These are phyloP conservation scores for Ptychadena robeensis DNA, from an alignment of 2,797 vertebrate genomes.

Conservation along the genomic window DNA sequence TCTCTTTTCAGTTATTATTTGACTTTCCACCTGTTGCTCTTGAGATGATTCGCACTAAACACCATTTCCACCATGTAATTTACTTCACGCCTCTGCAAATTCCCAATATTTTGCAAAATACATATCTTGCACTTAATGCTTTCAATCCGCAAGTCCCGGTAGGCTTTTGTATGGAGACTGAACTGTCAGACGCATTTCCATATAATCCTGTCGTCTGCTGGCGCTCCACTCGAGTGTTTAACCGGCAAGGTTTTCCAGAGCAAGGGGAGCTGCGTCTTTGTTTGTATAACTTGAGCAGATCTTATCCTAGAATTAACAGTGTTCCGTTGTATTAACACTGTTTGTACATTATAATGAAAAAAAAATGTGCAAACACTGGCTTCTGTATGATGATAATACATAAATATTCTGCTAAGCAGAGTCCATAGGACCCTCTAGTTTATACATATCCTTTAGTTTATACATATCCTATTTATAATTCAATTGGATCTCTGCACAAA, in stretches of 20 bases:
- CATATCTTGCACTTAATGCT: constrained; percentile 21
- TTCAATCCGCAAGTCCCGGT: constrained; percentile 16
- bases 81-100: constrained; percentile 22
- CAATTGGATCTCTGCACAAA: too few relatives aligned
- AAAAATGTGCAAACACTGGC: constrained; percentile 33
- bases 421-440: too few relatives aligned
- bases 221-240: constrained; percentile 38
- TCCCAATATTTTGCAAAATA: constrained; percentile 40
- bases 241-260: neutral
- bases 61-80: constrained; percentile 22
- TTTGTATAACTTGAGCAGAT: constrained; percentile 47
- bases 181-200: constrained; percentile 30
- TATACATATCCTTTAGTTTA: too few relatives aligned
- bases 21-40: constrained; percentile 9
- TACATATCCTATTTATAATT: too few relatives aligned
- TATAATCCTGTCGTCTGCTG: constrained; percentile 41
- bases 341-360: constrained; percentile 45
- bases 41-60: constrained; percentile 31
- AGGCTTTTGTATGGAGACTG: constrained; percentile 22
- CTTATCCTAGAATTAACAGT: constrained; percentile 42
- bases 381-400: constrained; percentile 39
- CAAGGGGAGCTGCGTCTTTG: constrained; percentile 13
- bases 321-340: constrained; percentile 47
- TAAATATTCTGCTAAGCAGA: neutral
- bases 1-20: neutral